Evolutionary conservation across 2,797 vertebrate species (phyloP).

Genomic region (Mastacembelus armatus): DNA sequence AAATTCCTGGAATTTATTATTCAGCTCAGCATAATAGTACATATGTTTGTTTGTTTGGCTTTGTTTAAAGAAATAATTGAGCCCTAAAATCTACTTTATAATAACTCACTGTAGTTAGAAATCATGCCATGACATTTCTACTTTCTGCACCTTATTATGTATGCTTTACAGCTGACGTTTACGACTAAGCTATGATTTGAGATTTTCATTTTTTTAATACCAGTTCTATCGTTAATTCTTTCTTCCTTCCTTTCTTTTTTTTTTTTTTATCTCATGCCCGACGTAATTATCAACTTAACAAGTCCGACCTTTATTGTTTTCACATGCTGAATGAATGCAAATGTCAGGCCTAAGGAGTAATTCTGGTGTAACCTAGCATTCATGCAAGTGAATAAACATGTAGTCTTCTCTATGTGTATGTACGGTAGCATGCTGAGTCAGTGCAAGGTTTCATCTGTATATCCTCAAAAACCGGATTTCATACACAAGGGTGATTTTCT

Average conservation of each 20-base stretch:
- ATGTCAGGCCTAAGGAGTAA: not conserved
- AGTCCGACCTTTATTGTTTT: not conserved
- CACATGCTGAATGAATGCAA: not conserved
- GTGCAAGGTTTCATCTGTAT: not conserved
- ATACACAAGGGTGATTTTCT: conserved; percentile 3
- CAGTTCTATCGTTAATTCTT: not conserved
- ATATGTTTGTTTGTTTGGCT: not conserved
- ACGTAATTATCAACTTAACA: not conserved
- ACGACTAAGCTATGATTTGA: not conserved
- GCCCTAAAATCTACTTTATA: too few species aligned
- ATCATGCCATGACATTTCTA: too few species aligned
- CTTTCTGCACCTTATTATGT: rapidly evolving
- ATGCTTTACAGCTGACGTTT: not conserved
- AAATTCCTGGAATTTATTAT: conserved; percentile 39
- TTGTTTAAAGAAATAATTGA: not conserved
- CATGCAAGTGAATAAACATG: not conserved
- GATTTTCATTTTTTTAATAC: not conserved
- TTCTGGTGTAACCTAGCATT: not conserved
- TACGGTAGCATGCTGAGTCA: too few species aligned
- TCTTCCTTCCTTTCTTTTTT: not conserved
- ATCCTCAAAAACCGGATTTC: conserved; percentile 23
- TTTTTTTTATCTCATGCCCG: not conserved
- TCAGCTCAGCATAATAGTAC: too few species aligned
- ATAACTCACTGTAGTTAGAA: too few species aligned
- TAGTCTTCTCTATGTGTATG: not conserved